Evolutionary conservation across 2,113 vertebrate species (phyloP), one percentile per base, ranked within the genome.

Genomic region (Illadopsis cleaveri): DNA sequence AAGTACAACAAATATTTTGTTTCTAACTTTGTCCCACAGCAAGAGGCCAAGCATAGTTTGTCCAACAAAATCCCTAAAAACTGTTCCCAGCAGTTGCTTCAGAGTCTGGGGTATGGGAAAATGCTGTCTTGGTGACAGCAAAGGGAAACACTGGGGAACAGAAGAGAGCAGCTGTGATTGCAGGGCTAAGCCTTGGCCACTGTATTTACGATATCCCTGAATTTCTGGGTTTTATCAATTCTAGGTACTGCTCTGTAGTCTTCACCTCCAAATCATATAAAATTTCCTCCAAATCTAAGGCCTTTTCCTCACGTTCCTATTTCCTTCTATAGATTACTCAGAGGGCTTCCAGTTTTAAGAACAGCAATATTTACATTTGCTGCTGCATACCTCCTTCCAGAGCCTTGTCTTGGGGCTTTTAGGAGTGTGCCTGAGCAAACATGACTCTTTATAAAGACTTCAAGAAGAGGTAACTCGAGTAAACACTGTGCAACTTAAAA

Each of bases 351-450:
- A 71, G 40, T 73, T 86, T 95, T 82, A 79, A 89, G 87, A 86
- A 73, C 78, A 83, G 66, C 68, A 50, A 85, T 96, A 96, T 97
- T 98, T 96, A 95, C 95, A 95, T 97, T 98, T 93, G 85, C 92
- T 80, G 37, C 76, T 84, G 84, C 96, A 96, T 97, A 89, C 83
- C 95, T 97, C 95, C 94, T 88, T 72, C 57, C 91, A 97, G 82
- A 86, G 60, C 95, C 87, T 53, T 17, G 50, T 94, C 94, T 93
- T 77, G 68, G 82, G 91, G 70, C 92, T 95, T 93, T 93, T 68
- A 97, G 94, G 92, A 91, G 79, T 88, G 61, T 89, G 92, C 96
- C 69, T 96, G 94, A 94, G 89, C 97, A 97, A 98, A 98, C 97
- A 98, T 0, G n/a, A 77, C 89, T 95, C 97, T 97, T 95, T 95